Base-by-base conservation (phyloP, 1,140 invertebrate genomes). In the Aradophagus sp. region DNA sequence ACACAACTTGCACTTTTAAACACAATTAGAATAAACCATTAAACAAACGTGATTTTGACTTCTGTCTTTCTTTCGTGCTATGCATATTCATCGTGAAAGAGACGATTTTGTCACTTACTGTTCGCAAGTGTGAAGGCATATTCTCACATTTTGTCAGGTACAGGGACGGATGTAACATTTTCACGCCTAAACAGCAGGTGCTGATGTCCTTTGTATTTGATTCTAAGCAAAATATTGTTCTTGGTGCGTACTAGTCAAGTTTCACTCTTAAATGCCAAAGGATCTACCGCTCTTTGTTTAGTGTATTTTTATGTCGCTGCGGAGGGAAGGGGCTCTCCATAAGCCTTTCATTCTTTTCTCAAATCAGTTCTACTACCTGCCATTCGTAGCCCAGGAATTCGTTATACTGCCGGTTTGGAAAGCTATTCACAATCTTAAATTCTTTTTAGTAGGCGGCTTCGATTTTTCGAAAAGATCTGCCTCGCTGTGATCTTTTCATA, bases 171-270 rank as follows among this genome's bases (percentile, higher is more conserved):
- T 73, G 58, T 67, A 68, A 67, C 63, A 73, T 73, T 73, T 73
- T 73, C 70, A 68, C 70, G 70, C 63, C 63, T 68, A 61, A 70
- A 55, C 72, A 78, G 79, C 79, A 82, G 80, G 80, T 81, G 78
- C 66, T 77, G 56, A 55, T 62, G 63, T 75, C 58, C 14, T 53
- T 73, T 67, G 55, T 70, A 63, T 66, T 63, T 74, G 50, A 79
- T 81, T 78, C 66, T 75, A 80, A 79, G 71, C 75, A 79, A 80
- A 81, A 80, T 81, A 82, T 82, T 82, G 78, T 82, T 82, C 80
- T 81, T 81, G 50, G 66, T 50, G 65, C 53, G 61, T 39, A 47
- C 68, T 53, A 56, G 55, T 67, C 27, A 66, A 53, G 61, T 68
- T 68, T 71, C 67, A 68, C 62, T 47, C 44, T 62, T 59, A 72